Conservation (phyloP, 2,888 invertebrate genomes). For the Notodonta ziczac region DNA sequence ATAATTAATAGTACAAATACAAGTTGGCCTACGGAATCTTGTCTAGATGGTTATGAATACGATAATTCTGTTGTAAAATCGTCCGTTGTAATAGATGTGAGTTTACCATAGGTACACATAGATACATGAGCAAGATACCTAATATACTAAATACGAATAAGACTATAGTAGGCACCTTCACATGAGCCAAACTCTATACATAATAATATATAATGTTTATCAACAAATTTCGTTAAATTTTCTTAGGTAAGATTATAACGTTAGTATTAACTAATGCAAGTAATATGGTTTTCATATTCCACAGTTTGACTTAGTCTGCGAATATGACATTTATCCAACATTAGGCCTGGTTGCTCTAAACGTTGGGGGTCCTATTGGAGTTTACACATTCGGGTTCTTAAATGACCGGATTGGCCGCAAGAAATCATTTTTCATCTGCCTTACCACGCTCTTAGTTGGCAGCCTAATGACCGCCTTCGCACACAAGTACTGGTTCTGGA, state of each 20-base stretch:
- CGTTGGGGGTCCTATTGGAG: slow-evolving; percentile 95
- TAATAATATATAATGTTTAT: too few species aligned
- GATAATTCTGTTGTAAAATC: slow-evolving; percentile 88
- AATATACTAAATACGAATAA: too few species aligned
- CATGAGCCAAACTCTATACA: too few species aligned
- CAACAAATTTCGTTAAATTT: too few species aligned
- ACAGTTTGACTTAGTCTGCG: slow-evolving; percentile 96
- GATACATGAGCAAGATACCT: not conserved
- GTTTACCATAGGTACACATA: slow-evolving; percentile 38
- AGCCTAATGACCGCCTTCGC: slow-evolving; percentile 92
- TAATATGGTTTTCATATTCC: slow-evolving; percentile 46
- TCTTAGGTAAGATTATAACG: not conserved
- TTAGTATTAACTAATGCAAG: not conserved
- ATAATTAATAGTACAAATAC: slow-evolving; percentile 66
- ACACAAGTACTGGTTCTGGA: slow-evolving; percentile 93
- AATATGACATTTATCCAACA: slow-evolving; percentile 93
- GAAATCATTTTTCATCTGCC: slow-evolving; percentile 93
- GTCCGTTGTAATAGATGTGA: slow-evolving; percentile 94
- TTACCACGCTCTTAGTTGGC: slow-evolving; percentile 91
- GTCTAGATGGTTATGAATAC: slow-evolving; percentile 92
- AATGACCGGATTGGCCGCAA: slow-evolving; percentile 95
- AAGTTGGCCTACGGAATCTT: slow-evolving; percentile 87
- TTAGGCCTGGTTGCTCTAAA: slow-evolving; percentile 94
- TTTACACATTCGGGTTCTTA: slow-evolving; percentile 93
- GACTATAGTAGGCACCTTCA: too few species aligned